phyloP scores from a whole-genome alignment of 2,113 vertebrate species.

The Sialia sialis region DNA sequence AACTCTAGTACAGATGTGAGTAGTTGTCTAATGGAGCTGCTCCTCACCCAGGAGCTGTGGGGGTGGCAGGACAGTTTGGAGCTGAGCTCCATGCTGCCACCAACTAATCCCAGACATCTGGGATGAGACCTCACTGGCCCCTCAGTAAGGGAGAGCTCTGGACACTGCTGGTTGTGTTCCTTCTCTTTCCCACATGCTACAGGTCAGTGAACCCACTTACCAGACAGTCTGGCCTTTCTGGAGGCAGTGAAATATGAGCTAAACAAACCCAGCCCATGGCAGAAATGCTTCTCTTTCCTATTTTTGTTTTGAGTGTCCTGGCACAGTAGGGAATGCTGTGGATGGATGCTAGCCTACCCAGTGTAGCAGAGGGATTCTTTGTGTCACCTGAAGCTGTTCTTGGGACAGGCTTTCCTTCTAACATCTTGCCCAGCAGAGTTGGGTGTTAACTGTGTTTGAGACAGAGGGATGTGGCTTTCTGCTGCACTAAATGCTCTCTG shows the following conservation, averaged over 20 bases:
- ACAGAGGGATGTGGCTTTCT: neutral
- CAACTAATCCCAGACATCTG: neutral
- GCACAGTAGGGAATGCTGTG: neutral
- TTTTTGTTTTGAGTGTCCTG: neutral
- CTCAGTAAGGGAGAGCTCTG: neutral
- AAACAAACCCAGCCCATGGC: neutral
- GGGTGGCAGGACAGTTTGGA: neutral
- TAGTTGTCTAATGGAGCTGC: neutral
- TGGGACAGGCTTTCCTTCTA: neutral
- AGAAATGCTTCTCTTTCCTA: neutral
- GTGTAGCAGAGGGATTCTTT: neutral
- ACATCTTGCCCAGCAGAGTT: neutral
- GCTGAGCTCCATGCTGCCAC: neutral
- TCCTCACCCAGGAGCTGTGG: neutral
- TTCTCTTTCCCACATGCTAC: neutral
- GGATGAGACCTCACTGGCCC: neutral
- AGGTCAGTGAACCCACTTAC: neutral
- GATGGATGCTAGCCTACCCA: neutral
- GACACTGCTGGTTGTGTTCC: neutral
- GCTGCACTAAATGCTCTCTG: neutral
- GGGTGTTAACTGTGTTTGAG: neutral
- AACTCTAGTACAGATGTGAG: neutral
- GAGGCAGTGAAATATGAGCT: neutral
- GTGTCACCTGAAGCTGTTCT: neutral
- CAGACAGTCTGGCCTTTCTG: neutral